A percentile compares a stretch with the other conserved stretches of the same genome.
Evolutionary conservation across 1,140 invertebrate species (phyloP).

Genomic region (Drosophila rufa): DNA sequence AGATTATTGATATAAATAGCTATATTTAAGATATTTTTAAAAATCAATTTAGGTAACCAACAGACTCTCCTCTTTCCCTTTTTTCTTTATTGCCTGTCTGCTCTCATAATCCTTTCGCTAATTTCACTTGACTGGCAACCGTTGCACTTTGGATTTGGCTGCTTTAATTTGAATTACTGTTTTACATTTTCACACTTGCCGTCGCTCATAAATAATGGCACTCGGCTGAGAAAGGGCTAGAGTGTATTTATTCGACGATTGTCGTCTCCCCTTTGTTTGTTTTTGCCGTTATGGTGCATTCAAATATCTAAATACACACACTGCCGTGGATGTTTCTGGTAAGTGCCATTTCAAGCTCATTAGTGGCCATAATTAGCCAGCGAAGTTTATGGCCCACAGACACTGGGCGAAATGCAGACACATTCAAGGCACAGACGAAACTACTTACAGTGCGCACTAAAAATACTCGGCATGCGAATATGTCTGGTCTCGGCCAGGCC

Average conservation of each 20-base stretch:
- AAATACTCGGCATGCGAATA: conserved; percentile 18
- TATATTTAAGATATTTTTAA: too few relatives aligned
- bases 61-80: too few relatives aligned
- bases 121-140: conserved; percentile 21
- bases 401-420: conserved; percentile 58
- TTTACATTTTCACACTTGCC: conserved; percentile 51
- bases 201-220: conserved; percentile 42
- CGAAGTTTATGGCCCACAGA: conserved; percentile 75
- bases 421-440: conserved; percentile 36
- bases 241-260: conserved; percentile 25
- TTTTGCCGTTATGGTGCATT: conserved; percentile 33
- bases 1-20: too few relatives aligned
- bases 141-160: conserved; percentile 33
- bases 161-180: conserved; percentile 48
- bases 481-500: conserved; percentile 6
- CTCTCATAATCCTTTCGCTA: conserved; percentile 22
- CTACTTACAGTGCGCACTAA: conserved; percentile 47
- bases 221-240: conserved; percentile 2
- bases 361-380: conserved; percentile 80
- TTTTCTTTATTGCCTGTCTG: background rate
- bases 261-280: conserved; percentile 27
- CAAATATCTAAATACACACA: conserved; percentile 46
- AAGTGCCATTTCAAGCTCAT: conserved; percentile 83
- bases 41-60: background rate
- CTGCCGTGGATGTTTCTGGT: conserved; percentile 50